Conservation (phyloP, 2,113 vertebrate genomes). For the Pelecanus crispus region DNA sequence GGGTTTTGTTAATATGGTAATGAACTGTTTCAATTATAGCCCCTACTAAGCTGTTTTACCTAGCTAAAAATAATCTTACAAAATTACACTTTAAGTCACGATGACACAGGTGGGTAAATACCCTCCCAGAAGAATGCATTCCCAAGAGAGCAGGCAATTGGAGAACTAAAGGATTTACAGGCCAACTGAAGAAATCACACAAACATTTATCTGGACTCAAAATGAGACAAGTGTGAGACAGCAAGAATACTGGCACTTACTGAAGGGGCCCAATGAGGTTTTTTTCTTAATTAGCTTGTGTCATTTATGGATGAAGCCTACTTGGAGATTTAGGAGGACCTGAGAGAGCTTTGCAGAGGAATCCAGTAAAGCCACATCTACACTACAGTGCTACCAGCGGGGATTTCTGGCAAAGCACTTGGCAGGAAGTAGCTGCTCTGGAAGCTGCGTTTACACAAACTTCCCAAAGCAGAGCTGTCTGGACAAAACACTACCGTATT, state of each 20-base stretch:
- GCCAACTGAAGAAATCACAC: not conserved
- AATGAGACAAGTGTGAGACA: not conserved
- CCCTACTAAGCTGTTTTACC: constrained; percentile 26
- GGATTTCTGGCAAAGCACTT: constrained; percentile 27
- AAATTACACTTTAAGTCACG: not conserved
- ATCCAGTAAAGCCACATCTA: not conserved
- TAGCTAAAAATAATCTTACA: constrained; percentile 49
- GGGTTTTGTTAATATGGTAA: constrained; percentile 60
- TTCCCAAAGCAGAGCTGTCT: constrained; percentile 45
- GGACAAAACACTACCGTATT: constrained; percentile 24
- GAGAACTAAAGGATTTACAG: not conserved
- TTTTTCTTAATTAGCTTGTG: not conserved
- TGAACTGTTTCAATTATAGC: constrained; percentile 61
- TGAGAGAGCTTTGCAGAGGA: not conserved
- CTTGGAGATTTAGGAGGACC: not conserved
- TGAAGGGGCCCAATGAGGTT: not conserved
- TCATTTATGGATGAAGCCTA: not conserved
- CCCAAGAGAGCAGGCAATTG: rapidly evolving
- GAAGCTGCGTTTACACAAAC: constrained; percentile 35
- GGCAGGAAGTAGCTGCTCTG: constrained; percentile 40
- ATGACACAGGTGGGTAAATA: not conserved
- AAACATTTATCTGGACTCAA: not conserved
- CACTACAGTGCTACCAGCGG: not conserved
- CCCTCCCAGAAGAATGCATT: not conserved
- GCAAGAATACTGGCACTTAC: not conserved